Percentiles rank a stretch among this genome's conserved stretches.
phyloP scores from a whole-genome alignment of 2,113 vertebrate species.

The Hemichromis elongatus region DNA sequence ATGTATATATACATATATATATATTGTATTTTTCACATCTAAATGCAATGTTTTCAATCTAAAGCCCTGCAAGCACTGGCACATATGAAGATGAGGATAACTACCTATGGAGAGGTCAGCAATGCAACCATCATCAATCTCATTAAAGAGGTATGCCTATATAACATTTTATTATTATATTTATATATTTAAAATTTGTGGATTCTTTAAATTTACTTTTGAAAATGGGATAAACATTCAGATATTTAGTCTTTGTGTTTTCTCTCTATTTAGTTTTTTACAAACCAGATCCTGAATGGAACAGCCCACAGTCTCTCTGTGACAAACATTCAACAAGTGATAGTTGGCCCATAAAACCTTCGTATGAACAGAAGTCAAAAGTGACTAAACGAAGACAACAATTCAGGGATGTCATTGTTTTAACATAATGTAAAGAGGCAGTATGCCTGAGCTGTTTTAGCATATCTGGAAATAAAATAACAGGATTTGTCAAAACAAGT shows the following conservation, averaged over 20 bases:
- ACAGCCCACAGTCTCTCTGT: not conserved
- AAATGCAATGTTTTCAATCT: not conserved
- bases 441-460: not conserved
- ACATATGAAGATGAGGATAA: slow-evolving; percentile 18
- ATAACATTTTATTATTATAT: not conserved
- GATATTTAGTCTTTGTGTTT: not conserved
- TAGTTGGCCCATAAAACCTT: not conserved
- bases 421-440: not conserved
- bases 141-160: slow-evolving; percentile 1
- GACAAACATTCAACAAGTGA: not conserved
- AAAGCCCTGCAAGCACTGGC: not conserved
- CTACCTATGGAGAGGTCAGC: not conserved
- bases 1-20: too few species aligned
- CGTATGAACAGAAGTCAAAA: not conserved
- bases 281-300: not conserved
- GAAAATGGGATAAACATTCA: not conserved
- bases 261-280: slow-evolving; percentile 15
- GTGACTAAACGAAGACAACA: not conserved
- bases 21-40: not conserved
- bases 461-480: not conserved
- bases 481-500: not conserved
- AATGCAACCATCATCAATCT: not conserved
- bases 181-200: not conserved
- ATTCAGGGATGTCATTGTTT: not conserved
- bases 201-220: not conserved